phyloP scores from a whole-genome alignment of 1,140 invertebrate genomes.

The Lepidurus apus region DNA sequence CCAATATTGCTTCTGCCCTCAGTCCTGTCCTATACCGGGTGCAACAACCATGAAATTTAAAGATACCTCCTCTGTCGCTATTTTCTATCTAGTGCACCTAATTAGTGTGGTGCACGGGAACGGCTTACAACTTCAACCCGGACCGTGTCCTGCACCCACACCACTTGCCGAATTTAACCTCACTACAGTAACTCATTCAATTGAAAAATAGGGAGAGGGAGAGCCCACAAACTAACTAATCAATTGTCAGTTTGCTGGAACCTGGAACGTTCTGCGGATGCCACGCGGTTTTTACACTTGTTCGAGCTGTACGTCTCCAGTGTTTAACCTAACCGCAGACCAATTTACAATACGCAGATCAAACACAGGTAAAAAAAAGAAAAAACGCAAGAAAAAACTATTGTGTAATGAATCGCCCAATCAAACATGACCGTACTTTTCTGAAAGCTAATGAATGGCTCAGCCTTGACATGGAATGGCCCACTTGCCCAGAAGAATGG shows the following conservation, averaged over 20 bases:
- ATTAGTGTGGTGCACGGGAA: background rate
- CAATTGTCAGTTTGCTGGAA: background rate
- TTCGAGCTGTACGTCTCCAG: background rate
- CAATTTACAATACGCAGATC: background rate
- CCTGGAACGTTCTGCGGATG: background rate
- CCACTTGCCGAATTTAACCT: background rate
- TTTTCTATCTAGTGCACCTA: background rate
- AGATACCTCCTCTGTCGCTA: background rate
- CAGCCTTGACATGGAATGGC: slow-evolving; percentile 23
- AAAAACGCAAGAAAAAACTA: no score
- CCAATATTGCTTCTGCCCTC: background rate
- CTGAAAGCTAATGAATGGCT: background rate
- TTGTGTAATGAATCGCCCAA: background rate
- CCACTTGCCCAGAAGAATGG: slow-evolving; percentile 24
- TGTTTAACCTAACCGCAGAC: background rate
- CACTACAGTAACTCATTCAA: background rate
- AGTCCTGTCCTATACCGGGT: background rate
- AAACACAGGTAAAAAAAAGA: background rate
- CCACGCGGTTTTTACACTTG: background rate
- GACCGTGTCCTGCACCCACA: slow-evolving; percentile 26
- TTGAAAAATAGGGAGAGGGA: background rate
- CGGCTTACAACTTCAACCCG: slow-evolving; percentile 29
- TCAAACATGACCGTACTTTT: background rate
- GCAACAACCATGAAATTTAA: background rate
- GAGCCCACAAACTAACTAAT: background rate